Conservation (phyloP, 2,113 vertebrate species). For the Tyrannus savana region DNA sequence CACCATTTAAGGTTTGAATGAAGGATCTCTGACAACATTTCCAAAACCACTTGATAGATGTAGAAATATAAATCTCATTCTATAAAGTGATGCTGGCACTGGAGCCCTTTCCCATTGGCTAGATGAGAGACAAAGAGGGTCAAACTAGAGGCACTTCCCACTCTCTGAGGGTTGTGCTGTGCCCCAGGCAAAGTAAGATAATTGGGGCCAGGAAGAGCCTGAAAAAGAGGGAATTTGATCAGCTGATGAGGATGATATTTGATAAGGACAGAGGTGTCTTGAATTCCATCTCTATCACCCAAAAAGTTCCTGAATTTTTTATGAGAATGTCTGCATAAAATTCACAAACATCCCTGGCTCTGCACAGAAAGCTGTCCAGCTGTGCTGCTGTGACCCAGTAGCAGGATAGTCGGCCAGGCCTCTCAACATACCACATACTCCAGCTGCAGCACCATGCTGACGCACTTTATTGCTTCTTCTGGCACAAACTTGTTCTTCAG, state of each 20-base stretch:
- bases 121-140: background rate
- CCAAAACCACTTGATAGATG: background rate
- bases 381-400: slow-evolving; percentile 28
- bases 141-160: background rate
- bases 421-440: background rate
- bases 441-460: slow-evolving; percentile 27
- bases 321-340: slow-evolving; percentile 7
- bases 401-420: background rate
- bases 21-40: background rate
- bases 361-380: slow-evolving; percentile 27
- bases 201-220: background rate
- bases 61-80: background rate
- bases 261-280: background rate
- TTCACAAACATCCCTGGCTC: background rate
- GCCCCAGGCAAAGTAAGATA: background rate
- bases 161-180: background rate
- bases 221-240: background rate
- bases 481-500: slow-evolving; percentile 28
- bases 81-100: background rate
- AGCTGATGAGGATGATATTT: background rate
- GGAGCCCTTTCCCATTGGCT: background rate
- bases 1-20: background rate
- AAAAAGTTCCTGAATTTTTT: slow-evolving; percentile 38
- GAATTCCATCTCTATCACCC: background rate
- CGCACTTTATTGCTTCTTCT: slow-evolving; percentile 8